These are phyloP conservation scores for Anableps anableps DNA, from an alignment of 2,797 vertebrate species.

Conservation along the genomic window DNA sequence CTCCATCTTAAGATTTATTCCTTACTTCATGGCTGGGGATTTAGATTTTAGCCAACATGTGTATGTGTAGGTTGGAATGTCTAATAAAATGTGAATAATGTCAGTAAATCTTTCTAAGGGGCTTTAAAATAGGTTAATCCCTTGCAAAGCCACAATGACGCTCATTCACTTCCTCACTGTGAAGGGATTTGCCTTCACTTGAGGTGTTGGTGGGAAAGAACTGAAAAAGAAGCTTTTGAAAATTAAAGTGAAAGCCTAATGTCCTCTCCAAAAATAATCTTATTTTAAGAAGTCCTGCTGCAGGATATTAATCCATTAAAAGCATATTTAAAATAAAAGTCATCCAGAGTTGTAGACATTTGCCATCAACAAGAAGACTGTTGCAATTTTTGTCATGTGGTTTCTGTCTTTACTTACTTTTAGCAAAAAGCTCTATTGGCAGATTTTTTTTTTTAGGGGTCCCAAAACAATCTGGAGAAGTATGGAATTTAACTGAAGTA, in stretches of 20 bases:
- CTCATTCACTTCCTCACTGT: constrained; percentile 69
- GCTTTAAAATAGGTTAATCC: constrained; percentile 81
- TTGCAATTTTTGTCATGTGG: constrained; percentile 10
- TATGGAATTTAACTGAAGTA: too few species aligned
- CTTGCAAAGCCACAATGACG: constrained; percentile 72
- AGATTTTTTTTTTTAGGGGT: not conserved
- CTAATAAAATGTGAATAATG: constrained; percentile 76
- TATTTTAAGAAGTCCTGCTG: constrained; percentile 16
- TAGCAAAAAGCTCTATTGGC: constrained; percentile 5
- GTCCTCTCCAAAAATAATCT: constrained; percentile 43
- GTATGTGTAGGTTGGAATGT: constrained; percentile 64
- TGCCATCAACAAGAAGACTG: constrained; percentile 2
- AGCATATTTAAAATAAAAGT: constrained; percentile 17
- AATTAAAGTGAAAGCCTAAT: constrained; percentile 40
- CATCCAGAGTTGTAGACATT: constrained; percentile 15
- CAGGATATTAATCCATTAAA: constrained; percentile 18
- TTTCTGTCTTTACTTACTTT: constrained; percentile 8
- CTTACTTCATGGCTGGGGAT: constrained; percentile 49
- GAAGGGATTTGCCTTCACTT: constrained; percentile 62
- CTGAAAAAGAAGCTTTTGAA: constrained; percentile 49
- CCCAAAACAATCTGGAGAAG: too few species aligned
- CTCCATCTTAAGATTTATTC: constrained; percentile 39
- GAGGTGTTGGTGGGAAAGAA: constrained; percentile 66
- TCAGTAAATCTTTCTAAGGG: constrained; percentile 74
- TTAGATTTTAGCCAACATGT: constrained; percentile 49